A percentile compares a stretch with the other conserved stretches of the same genome.
Evolutionary conservation across 2,797 vertebrate genomes (phyloP).

Genomic region (Anableps anableps): DNA sequence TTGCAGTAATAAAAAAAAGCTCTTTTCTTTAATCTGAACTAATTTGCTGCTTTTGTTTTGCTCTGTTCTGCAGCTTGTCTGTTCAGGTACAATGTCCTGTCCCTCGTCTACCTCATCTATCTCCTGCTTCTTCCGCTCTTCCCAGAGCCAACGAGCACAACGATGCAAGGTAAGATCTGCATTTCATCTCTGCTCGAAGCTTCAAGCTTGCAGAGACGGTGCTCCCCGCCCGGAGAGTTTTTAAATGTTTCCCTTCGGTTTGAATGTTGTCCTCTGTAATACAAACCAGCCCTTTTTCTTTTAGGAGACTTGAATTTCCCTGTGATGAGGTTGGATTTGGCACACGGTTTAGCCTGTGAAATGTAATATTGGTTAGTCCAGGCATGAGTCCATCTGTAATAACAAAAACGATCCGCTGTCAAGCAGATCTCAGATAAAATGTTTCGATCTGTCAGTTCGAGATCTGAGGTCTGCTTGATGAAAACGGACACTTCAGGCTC

Average conservation of each 20-base stretch:
- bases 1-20: background rate
- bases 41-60: conserved; percentile 8
- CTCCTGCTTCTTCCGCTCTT: conserved; percentile 98
- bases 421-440: conserved; percentile 32
- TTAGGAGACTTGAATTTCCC: conserved; percentile 50
- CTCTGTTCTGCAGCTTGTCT: conserved; percentile 87
- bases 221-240: conserved; percentile 14
- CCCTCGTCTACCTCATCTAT: conserved; percentile 98
- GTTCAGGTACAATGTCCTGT: conserved; percentile 98
- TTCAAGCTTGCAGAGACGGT: conserved; percentile 11
- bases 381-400: conserved; percentile 53
- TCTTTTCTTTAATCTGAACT: conserved; percentile 1
- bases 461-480: conserved; percentile 30
- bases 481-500: conserved; percentile 25
- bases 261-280: conserved; percentile 56
- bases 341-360: conserved; percentile 45
- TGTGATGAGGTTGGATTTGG: conserved; percentile 63
- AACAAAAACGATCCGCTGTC: conserved; percentile 53
- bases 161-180: conserved; percentile 92
- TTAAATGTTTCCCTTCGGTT: conserved; percentile 33
- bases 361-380: conserved; percentile 53
- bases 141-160: conserved; percentile 91
- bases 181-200: conserved; percentile 15
- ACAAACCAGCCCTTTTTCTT: conserved; percentile 49
- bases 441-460: conserved; percentile 16